phyloP scores from a whole-genome alignment of 2,113 vertebrate genomes.

The Trematocara variabile region DNA sequence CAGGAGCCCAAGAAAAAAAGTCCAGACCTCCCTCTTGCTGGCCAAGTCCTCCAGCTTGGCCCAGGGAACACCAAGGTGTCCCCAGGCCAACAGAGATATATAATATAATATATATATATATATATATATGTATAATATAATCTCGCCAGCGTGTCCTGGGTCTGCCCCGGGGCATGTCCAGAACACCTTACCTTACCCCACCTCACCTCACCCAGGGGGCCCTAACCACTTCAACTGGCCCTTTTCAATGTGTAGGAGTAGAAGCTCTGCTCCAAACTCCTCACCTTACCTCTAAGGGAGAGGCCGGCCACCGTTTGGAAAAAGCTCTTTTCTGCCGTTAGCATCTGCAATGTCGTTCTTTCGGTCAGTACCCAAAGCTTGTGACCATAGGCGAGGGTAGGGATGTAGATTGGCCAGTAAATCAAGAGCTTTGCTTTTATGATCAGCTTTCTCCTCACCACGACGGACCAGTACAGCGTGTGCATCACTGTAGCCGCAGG shows the following conservation, averaged over 20 bases:
- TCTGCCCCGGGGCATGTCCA: not conserved
- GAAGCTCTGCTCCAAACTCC: not conserved
- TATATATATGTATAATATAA: not conserved
- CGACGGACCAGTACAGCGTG: not conserved
- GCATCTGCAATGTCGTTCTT: not conserved
- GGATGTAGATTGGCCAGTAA: not conserved
- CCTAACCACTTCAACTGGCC: not conserved
- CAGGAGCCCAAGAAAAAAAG: not conserved
- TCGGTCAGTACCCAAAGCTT: not conserved
- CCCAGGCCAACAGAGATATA: not conserved
- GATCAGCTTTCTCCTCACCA: not conserved
- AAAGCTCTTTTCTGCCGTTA: not conserved
- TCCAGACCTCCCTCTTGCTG: not conserved
- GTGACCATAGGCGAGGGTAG: not conserved
- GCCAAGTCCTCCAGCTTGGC: not conserved
- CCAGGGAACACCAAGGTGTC: not conserved
- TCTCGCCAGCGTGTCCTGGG: not conserved
- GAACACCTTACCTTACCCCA: not conserved
- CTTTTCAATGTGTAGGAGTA: not conserved
- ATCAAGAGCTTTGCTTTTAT: not conserved
- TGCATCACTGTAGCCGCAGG: not conserved
- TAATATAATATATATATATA: not conserved
- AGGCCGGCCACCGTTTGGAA: not conserved
- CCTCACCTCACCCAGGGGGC: not conserved
- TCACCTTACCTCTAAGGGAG: not conserved